Percentiles rank a stretch among this genome's conserved stretches.
phyloP scores from a whole-genome alignment of 2,888 invertebrate species.

The Elegia similella region DNA sequence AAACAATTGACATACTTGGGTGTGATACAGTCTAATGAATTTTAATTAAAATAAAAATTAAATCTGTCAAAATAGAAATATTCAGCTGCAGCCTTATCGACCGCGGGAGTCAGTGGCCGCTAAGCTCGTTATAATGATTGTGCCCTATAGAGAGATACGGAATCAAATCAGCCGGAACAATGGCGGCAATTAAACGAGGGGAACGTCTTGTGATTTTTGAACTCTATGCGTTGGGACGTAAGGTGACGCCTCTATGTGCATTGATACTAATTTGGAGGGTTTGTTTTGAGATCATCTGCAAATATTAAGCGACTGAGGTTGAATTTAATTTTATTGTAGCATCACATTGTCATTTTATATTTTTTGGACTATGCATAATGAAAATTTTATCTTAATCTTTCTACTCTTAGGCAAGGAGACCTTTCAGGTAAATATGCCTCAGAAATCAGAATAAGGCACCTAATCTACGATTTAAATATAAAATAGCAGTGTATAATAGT shows the following conservation, averaged over 20 bases:
- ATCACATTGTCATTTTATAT: too few relatives aligned
- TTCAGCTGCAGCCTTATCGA: conserved; percentile 30
- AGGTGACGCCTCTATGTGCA: neutral
- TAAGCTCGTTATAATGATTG: conserved; percentile 70
- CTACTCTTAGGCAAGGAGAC: too few relatives aligned
- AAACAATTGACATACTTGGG: too few relatives aligned
- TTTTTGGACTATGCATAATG: too few relatives aligned
- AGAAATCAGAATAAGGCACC: too few relatives aligned
- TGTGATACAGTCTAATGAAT: too few relatives aligned
- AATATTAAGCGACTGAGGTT: neutral
- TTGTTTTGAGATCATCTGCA: conserved; percentile 6
- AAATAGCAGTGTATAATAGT: too few relatives aligned
- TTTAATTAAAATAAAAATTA: neutral
- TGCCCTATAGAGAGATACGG: conserved; percentile 72
- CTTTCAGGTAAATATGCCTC: too few relatives aligned
- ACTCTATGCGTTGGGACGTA: conserved; percentile 7
- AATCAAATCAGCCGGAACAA: conserved; percentile 79
- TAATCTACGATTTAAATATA: too few relatives aligned
- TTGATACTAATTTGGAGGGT: conserved; percentile 4
- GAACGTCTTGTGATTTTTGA: conserved; percentile 37
- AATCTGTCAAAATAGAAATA: neutral
- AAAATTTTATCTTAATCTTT: too few relatives aligned
- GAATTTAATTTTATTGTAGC: neutral
- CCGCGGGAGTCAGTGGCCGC: conserved; percentile 34
- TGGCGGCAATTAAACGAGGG: conserved; percentile 73